Conservation (phyloP, 2,888 invertebrate genomes). For the Cremastinae sp. region DNA sequence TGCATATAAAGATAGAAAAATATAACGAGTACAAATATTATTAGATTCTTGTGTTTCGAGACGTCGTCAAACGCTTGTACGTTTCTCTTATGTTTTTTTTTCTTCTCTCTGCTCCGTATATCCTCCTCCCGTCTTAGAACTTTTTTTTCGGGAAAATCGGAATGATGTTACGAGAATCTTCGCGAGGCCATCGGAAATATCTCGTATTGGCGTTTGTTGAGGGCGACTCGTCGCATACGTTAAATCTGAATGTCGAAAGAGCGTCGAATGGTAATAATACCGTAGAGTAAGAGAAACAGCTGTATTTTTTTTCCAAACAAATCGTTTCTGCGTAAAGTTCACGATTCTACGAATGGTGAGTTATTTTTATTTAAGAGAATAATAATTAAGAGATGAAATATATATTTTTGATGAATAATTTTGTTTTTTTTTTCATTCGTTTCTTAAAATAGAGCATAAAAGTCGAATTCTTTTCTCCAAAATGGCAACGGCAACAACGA, state of each 20-base stretch:
- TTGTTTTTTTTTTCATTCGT: conserved; percentile 10
- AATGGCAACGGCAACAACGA: conserved; percentile 70
- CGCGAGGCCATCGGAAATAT: conserved; percentile 50
- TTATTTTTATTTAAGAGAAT: not conserved
- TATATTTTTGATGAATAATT: conserved; percentile 2
- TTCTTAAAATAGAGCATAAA: conserved; percentile 45
- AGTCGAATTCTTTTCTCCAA: conserved; percentile 43
- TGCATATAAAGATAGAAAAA: conserved; percentile 33
- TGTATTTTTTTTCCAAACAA: not conserved
- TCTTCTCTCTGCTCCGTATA: not conserved
- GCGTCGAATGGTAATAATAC: conserved; percentile 18
- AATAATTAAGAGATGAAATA: not conserved
- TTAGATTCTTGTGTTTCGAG: conserved; percentile 1
- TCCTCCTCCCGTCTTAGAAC: not conserved
- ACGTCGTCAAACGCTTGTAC: conserved; percentile 3
- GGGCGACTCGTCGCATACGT: conserved; percentile 51
- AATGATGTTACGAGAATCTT: conserved; percentile 60
- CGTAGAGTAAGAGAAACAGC: conserved; percentile 7
- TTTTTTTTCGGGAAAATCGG: conserved; percentile 35
- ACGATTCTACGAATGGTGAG: conserved; percentile 21
- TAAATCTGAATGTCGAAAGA: conserved; percentile 38
- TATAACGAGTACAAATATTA: conserved; percentile 12
- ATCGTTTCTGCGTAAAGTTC: too few species aligned
- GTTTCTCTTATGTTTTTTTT: not conserved
- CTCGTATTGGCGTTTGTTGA: conserved; percentile 45